Evolutionary conservation across 2,888 invertebrate genomes (phyloP), one percentile per base, ranked within the genome.

Genomic region (Leucophenga maculata): DNA sequence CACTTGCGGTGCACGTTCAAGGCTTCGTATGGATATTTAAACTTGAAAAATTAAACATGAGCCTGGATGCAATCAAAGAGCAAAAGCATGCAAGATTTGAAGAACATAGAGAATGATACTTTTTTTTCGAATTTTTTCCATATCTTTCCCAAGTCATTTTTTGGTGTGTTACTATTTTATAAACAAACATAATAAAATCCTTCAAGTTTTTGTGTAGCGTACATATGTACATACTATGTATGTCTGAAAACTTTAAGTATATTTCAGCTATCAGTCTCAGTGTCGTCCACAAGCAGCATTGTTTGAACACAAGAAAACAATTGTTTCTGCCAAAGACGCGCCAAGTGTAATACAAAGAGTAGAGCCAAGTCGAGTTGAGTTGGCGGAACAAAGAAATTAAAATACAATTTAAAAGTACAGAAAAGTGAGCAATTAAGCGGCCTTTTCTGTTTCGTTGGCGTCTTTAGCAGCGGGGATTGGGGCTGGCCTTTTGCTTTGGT

Each of bases 391-490:
- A 71, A 69, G 69, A 80, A 84, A 83, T 85, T 85, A 80, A 85
- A 83, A 81, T 75, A 81, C 84, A 83, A 83, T 85, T 85, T 80
- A 77, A 84, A 77, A 78, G 84, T 77, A 78, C 44, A 64, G 73
- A 75, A 78, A 84, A 83, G 79, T 78, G 83, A 82, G 84, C 82
- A 82, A 82, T 82, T 82, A 83, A 75, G 79, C 77, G 79, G 75
- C 70, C 69, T 73, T 70, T 73, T 71, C 67, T 76, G 68, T 64
- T 60, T 32, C 32, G 39, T 11, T 32, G 59, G n/a, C 59, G n/a
- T n/a, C 32, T 26, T 13, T n/a, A n/a, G 57, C 9, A 18, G 32
- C 32, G 70, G 52, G 44, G 44, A 39, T 16, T 54, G 50, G 46
- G 62, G 64, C 46, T 22, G 52, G 4, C 26, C 14, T 18, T 54